These are phyloP conservation scores for Rhadinocentrus ornatus DNA, from an alignment of 2,797 vertebrate genomes.

Conservation along the genomic window DNA sequence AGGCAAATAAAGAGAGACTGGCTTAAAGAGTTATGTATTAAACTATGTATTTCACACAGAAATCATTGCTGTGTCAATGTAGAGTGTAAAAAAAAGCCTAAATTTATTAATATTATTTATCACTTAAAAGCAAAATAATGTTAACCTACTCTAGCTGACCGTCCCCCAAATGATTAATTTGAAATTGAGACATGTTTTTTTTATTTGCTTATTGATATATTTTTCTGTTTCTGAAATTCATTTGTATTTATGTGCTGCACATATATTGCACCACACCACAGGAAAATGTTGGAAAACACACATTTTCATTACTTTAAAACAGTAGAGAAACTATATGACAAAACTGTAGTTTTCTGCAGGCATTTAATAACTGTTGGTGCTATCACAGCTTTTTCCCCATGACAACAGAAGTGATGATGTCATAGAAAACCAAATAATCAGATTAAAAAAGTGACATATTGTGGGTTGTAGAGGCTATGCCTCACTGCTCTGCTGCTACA, in stretches of 20 bases:
- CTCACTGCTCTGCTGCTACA: constrained; percentile 74
- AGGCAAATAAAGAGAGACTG: not conserved
- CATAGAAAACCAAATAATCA: constrained; percentile 33
- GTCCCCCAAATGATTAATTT: not conserved
- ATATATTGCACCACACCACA: not conserved
- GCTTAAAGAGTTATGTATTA: not conserved
- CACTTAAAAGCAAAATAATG: not conserved
- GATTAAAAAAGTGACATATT: constrained; percentile 58
- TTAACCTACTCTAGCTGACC: not conserved
- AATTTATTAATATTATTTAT: no score
- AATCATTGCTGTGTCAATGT: not conserved
- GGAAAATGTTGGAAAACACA: not conserved
- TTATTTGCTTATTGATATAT: not conserved
- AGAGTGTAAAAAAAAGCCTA: not conserved
- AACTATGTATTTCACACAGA: not conserved
- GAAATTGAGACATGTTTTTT: not conserved
- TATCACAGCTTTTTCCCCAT: constrained; percentile 8
- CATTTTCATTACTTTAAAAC: not conserved
- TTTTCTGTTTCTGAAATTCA: constrained; percentile 19
- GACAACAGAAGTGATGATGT: constrained; percentile 43
- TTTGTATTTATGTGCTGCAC: not conserved
- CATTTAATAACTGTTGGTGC: constrained; percentile 5
- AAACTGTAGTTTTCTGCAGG: constrained; percentile 5
- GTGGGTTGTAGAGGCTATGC: constrained; percentile 62
- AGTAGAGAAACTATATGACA: not conserved